Evolutionary conservation across 2,113 vertebrate species (phyloP), one percentile per base, ranked within the genome.

Genomic region (Capreolus pygargus): DNA sequence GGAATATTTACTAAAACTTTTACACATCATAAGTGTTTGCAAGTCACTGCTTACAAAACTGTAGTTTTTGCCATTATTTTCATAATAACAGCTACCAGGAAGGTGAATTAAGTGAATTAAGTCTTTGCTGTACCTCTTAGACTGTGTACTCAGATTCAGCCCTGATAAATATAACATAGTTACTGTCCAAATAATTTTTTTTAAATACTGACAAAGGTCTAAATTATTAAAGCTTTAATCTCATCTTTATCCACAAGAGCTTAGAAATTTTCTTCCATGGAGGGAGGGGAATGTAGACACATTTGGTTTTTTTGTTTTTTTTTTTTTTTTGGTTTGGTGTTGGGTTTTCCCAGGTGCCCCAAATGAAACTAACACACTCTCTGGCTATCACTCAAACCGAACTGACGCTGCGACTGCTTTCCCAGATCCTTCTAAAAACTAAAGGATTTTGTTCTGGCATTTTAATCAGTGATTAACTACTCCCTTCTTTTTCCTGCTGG

Each of bases 401-500:
- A 64, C 15, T 93, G 95, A 95, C 79, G 78, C 84, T 95, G 97
- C 95, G 98, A 98, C 98, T 97, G 98, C 98, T 98, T 87, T 95
- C 87, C 96, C 97, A 97, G 97, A 96, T 98, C 98, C 98, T 99
- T 98, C 98, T 98, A 95, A 99, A 98, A 98, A 98, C 98, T 94
- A 98, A 97, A 97, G 95, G 97, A 95, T 98, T 99, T 99, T 97
- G 96, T 97, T 97, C 98, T 98, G 98, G 98, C 98, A 99, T 98
- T 99, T 99, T 98, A 99, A 99, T 99, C 98, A 98, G 55, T 99
- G 99, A 99, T 99, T 99, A 98, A 99, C 99, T 99, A 97, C 96
- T 97, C 98, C 98, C 98, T 98, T 98, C 96, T 91, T 98, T 98
- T 98, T 98, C 99, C 99, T 98, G 99, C 99, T 99, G 99, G 98